phyloP scores from a whole-genome alignment of 2,113 vertebrate species.

The Paramisgurnus dabryanus region DNA sequence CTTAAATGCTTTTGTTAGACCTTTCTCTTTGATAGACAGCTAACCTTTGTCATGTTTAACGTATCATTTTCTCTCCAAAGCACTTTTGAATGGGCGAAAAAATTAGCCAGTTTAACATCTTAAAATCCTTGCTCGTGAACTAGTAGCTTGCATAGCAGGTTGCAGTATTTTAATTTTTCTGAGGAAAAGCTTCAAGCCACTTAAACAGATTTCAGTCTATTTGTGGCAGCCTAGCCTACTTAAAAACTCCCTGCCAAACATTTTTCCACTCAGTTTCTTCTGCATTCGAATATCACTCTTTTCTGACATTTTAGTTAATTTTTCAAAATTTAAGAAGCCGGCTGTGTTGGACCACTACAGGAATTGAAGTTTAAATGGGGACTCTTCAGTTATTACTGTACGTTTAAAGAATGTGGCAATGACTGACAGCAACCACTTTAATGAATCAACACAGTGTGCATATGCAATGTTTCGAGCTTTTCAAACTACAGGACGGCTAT shows the following conservation, averaged over 20 bases:
- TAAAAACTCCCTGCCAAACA: neutral
- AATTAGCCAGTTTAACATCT: neutral
- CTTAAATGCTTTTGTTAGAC: neutral
- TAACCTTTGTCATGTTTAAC: neutral
- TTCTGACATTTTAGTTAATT: neutral
- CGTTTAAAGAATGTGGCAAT: slow-evolving; percentile 23
- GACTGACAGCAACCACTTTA: slow-evolving; percentile 20
- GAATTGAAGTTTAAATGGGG: slow-evolving; percentile 22
- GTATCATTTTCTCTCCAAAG: neutral
- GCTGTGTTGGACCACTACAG: neutral
- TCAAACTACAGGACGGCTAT: slow-evolving; percentile 9
- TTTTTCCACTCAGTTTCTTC: neutral
- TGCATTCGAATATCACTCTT: neutral
- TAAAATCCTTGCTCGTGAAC: neutral
- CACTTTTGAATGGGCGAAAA: too few species aligned
- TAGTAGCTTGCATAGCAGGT: neutral
- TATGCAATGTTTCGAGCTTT: slow-evolving; percentile 31
- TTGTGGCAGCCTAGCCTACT: neutral
- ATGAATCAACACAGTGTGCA: neutral
- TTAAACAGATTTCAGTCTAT: neutral
- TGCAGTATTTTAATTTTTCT: neutral
- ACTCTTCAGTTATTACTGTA: slow-evolving; percentile 10
- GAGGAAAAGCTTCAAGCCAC: neutral
- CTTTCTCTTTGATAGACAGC: neutral
- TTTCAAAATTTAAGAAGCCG: slow-evolving; percentile 4